These are phyloP conservation scores for Dynastes tityus DNA, from an alignment of 2,888 invertebrate genomes.

Conservation along the genomic window DNA sequence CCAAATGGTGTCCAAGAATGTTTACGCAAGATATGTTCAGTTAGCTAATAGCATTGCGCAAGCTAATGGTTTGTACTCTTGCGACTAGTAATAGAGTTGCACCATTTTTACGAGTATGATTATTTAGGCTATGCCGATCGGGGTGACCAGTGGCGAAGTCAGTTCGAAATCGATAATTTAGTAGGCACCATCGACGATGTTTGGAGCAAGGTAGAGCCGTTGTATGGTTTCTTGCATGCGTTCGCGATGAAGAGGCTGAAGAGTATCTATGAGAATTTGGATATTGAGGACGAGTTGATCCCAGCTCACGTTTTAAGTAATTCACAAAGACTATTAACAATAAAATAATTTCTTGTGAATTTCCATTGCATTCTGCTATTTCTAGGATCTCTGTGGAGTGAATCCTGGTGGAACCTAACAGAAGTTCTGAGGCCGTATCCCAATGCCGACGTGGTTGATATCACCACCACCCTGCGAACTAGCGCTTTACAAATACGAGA, in stretches of 20 bases:
- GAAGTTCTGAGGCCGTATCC: conserved; percentile 73
- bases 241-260: conserved; percentile 76
- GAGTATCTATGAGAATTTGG: conserved; percentile 70
- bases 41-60: conserved; percentile 12
- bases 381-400: conserved; percentile 79
- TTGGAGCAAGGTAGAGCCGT: conserved; percentile 76
- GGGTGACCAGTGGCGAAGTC: conserved; percentile 62
- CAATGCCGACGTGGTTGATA: conserved; percentile 65
- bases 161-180: conserved; percentile 70
- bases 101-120: not conserved
- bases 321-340: not conserved
- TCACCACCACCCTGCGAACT: conserved; percentile 70
- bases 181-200: conserved; percentile 65
- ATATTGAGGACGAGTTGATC: conserved; percentile 72
- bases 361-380: no score
- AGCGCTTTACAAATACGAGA: no score
- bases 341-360: no score
- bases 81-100: not conserved
- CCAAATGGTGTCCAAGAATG: not conserved
- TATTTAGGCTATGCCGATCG: conserved; percentile 56
- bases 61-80: conserved; percentile 20
- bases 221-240: conserved; percentile 77
- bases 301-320: conserved; percentile 81
- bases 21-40: conserved; percentile 1
- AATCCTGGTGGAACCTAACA: conserved; percentile 74